phyloP scores from a whole-genome alignment of 1,140 invertebrate genomes.

The Drosophila dunni region DNA sequence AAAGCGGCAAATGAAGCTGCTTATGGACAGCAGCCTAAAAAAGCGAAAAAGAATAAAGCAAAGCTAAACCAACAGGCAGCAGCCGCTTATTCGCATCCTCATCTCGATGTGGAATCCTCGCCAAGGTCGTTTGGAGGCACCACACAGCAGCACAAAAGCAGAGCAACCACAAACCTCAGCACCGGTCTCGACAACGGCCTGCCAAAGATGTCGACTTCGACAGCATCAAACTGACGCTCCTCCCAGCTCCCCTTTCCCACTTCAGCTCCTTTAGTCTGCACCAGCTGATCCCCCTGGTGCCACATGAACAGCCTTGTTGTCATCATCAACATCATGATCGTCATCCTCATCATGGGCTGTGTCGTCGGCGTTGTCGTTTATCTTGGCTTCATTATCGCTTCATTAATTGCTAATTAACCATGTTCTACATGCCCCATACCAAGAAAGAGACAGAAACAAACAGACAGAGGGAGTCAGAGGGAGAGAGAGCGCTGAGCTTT shows the following conservation, averaged over 20 bases:
- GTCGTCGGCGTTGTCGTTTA: slow-evolving; percentile 61
- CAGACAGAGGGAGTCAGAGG: slow-evolving; percentile 6
- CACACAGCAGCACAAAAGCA: not conserved
- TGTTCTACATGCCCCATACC: slow-evolving; percentile 70
- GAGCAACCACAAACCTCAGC: slow-evolving; percentile 29
- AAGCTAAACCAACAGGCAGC: slow-evolving; percentile 38
- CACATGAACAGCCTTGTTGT: slow-evolving; percentile 38
- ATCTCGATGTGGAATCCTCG: slow-evolving; percentile 35
- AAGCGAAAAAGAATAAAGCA: slow-evolving; percentile 26
- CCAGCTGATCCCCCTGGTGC: slow-evolving; percentile 3
- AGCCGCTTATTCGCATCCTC: slow-evolving; percentile 50
- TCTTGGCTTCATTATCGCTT: slow-evolving; percentile 82
- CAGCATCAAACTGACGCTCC: slow-evolving; percentile 21
- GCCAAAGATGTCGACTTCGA: slow-evolving; percentile 54
- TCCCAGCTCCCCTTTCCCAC: slow-evolving; percentile 2
- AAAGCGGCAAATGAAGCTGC: slow-evolving; percentile 39
- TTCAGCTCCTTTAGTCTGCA: not conserved
- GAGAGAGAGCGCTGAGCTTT: slow-evolving; percentile 32
- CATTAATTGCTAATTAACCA: slow-evolving; percentile 83
- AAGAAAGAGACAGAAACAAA: not conserved
- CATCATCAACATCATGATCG: slow-evolving; percentile 25
- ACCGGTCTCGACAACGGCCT: slow-evolving; percentile 31
- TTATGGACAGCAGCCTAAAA: slow-evolving; percentile 48
- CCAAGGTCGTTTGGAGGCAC: slow-evolving; percentile 48
- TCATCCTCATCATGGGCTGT: slow-evolving; percentile 14